Evolutionary conservation across 2,888 invertebrate genomes (phyloP), one percentile per base, ranked within the genome.

Genomic region (Athalia rosae): DNA sequence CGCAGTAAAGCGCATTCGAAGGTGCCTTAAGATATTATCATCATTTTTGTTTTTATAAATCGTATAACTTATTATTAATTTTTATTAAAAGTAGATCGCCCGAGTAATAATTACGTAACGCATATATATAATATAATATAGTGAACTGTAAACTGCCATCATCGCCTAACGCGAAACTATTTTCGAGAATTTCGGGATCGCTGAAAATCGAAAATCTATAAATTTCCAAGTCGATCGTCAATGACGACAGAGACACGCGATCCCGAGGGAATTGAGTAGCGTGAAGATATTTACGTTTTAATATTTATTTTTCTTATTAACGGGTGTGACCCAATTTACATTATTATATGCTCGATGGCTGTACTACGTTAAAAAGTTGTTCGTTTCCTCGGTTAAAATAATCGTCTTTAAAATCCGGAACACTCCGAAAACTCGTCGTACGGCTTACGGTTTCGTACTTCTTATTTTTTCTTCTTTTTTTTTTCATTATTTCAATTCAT

Each of bases 1-100:
- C 77, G 77, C 76, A 71, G 71, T 59, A 50, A 67, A 77, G 15
- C 63, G 79, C 82, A 79, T 81, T 84, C 79, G 76, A 77, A 67
- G 80, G 80, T 83, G 81, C 80, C 81, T 82, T 82, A 77, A 71
- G 64, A 67, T 56, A 58, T 50, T 59, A 53, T 66, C 47, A 77
- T 56, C 56, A 73, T 71, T n/a, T 78, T 74, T 66, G 79, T 73
- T 45, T 73, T 74, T 78, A 71, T 79, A 81, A 76, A 82, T 79
- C 73, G n/a, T 78, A 76, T 64, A 61, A 62, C 63, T 76, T 28
- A 79, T 67, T 67, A 67, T 67, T 67, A 67, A 66, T 28, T 47
- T 15, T 66, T 50, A 47, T 66, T 47, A 7, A 11, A 48, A 66
- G 66, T 66, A 50, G 66, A 66, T 48, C 15, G 66, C 28, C 66